Base-by-base conservation (phyloP, 2,888 invertebrate species). In the Lymantria monacha region DNA sequence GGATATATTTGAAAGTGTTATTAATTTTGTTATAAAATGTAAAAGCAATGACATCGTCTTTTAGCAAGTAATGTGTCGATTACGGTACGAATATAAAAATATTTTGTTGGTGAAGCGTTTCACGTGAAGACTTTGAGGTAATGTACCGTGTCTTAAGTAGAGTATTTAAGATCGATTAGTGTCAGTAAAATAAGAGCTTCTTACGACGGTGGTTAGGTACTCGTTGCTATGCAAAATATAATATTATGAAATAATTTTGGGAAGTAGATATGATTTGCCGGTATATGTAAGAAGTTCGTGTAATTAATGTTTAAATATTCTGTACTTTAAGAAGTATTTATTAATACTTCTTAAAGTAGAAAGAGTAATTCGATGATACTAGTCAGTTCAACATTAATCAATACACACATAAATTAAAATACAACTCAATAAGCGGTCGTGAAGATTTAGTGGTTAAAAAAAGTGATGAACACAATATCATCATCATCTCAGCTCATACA, bases 101-200 rank as follows among this genome's bases (percentile, higher is more conserved):
- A 67, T 57, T 61, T 46, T 50, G 65, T 50, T 61, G 65, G 59
- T 64, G 59, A 66, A 59, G 53, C 48, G 41, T 50, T 49, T 11
- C 48, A 9, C 49, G 54, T 53, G 52, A 55, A 63, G 57, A 48
- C 44, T 38, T 52, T 51, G 59, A 65, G 55, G 46, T 66, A 66
- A 66, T 66, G 66, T 68, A 64, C 47, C 68, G 65, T 61, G 44
- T 41, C 53, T 61, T 61, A 59, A 55, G 61, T 53, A 53, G 61
- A 33, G 22, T 22, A 22, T 22, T 22, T 22, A 22, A 53, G 49
- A 64, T 68, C 54, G 61, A 64, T 59, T 57, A 51, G 52, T 51
- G 48, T 47, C 40, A 37, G 38, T 38, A 38, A 38, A 38, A 38
- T 12, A 8, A 38, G 8, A 38, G 2, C n/a, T 38, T n/a, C 13